Percentiles rank a stretch among this genome's conserved stretches.
Evolutionary conservation across 2,888 invertebrate species (phyloP).

Genomic region (Yponomeuta cagnagella): DNA sequence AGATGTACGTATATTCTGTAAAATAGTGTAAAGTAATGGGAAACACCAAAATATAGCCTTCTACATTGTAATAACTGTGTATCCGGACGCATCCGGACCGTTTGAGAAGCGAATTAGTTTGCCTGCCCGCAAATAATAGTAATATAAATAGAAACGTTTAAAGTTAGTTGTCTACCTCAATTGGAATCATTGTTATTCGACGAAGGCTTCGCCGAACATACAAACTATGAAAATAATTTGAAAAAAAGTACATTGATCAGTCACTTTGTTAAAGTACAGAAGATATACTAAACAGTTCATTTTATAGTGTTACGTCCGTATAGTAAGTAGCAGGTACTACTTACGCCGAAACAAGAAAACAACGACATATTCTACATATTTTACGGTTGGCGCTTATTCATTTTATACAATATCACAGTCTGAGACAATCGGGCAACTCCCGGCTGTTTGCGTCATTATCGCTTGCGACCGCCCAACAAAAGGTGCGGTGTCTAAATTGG

Average conservation of each 20-base stretch:
- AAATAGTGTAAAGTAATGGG: constrained; percentile 55
- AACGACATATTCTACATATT: neutral
- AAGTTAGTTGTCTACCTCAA: neutral
- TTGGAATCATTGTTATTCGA: constrained; percentile 3
- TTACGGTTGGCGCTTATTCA: neutral
- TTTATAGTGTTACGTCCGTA: constrained; percentile 4
- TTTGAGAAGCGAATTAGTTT: neutral
- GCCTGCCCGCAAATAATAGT: neutral
- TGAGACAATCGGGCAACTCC: too few species aligned
- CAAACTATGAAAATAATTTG: neutral
- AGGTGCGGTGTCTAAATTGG: too few species aligned
- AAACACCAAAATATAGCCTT: constrained; percentile 70
- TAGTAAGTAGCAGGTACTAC: neutral
- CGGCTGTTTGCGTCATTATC: too few species aligned
- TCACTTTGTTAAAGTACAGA: neutral
- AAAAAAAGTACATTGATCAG: neutral
- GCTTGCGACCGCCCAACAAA: too few species aligned
- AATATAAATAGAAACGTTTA: neutral
- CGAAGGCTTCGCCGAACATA: neutral
- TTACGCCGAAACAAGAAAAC: neutral
- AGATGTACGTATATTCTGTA: constrained; percentile 38
- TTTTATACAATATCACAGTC: neutral
- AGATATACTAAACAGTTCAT: neutral
- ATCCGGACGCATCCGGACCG: constrained; percentile 3
- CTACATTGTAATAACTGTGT: constrained; percentile 24